Conservation (phyloP, 2,113 vertebrate genomes). For the Solea senegalensis region DNA sequence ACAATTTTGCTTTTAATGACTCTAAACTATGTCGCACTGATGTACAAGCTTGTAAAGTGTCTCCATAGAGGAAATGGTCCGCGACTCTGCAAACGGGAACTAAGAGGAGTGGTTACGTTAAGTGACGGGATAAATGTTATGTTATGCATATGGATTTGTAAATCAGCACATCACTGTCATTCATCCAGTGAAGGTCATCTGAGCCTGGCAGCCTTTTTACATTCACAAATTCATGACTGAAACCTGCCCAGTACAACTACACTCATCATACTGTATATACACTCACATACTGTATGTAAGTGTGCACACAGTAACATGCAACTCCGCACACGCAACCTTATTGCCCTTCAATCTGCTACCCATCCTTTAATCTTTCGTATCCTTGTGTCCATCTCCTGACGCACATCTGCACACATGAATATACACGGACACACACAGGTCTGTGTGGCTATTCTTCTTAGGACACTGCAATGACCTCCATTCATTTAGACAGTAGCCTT, state of each 20-base stretch:
- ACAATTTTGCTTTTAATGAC: constrained; percentile 15
- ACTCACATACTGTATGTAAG: no score
- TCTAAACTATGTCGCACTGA: neutral
- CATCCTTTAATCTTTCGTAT: constrained; percentile 52
- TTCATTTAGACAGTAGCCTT: no score
- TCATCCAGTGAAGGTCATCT: constrained; percentile 44
- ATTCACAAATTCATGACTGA: constrained; percentile 34
- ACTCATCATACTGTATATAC: no score
- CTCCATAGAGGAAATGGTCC: neutral
- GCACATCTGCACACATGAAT: constrained; percentile 15
- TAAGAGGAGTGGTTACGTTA: no score
- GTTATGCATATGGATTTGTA: neutral
- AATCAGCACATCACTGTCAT: neutral
- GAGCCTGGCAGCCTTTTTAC: constrained; percentile 13
- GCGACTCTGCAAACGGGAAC: no score
- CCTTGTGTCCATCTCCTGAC: constrained; percentile 16
- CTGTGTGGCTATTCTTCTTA: no score
- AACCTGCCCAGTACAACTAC: constrained; percentile 43
- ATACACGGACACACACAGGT: constrained; percentile 13
- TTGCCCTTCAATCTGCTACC: constrained; percentile 35
- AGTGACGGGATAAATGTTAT: neutral
- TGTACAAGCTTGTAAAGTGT: neutral
- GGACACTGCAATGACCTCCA: no score
- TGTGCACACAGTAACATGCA: neutral
- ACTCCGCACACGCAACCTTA: constrained; percentile 36